These are phyloP conservation scores for Dasysyrphus tricinctus DNA, from an alignment of 2,888 invertebrate species.

Conservation along the genomic window DNA sequence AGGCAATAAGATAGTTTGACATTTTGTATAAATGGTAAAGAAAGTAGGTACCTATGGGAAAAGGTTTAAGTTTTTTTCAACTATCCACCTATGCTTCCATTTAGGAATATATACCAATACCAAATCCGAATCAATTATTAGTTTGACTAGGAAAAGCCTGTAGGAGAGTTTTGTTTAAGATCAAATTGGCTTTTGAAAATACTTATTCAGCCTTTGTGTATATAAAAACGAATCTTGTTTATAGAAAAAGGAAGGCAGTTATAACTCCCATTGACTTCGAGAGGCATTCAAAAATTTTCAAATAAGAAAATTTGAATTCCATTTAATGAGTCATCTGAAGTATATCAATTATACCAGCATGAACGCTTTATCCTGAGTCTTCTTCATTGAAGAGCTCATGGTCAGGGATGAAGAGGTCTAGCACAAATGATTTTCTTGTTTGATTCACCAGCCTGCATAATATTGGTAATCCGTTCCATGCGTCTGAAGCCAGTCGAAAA, in stretches of 20 bases:
- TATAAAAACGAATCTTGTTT: not conserved
- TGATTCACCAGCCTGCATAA: not conserved
- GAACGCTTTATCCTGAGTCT: not conserved
- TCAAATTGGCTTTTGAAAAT: not conserved
- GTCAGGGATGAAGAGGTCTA: not conserved
- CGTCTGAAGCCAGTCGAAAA: too few relatives aligned
- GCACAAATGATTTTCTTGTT: not conserved
- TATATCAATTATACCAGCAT: not conserved
- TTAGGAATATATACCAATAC: not conserved
- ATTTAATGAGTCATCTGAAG: not conserved
- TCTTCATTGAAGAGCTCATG: not conserved
- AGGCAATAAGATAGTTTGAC: constrained; percentile 50
- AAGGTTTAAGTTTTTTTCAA: not conserved
- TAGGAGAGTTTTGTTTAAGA: not conserved
- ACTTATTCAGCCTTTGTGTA: not conserved
- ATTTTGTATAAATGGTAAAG: constrained; percentile 4
- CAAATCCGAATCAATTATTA: not conserved
- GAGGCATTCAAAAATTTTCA: not conserved
- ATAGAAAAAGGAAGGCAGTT: not conserved
- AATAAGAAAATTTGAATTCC: not conserved
- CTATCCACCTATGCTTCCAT: not conserved
- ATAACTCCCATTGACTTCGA: not conserved
- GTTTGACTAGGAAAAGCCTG: not conserved
- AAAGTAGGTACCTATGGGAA: not conserved
- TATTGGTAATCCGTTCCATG: too few relatives aligned